Evolutionary conservation across 2,797 vertebrate species (phyloP).

Genomic region (Uromys caudimaculatus): DNA sequence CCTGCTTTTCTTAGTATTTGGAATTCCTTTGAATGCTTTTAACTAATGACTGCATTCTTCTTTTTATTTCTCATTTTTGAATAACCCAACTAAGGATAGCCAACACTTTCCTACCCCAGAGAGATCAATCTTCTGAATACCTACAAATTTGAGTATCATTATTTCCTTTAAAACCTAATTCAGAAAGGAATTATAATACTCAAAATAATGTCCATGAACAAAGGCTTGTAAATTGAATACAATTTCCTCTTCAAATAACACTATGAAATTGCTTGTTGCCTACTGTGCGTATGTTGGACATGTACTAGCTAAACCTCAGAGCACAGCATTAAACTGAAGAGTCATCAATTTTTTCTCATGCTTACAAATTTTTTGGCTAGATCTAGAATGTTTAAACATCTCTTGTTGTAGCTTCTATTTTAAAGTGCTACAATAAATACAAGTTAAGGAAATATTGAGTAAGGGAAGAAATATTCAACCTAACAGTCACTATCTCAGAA

Average conservation of each 20-base stretch:
- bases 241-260: not conserved
- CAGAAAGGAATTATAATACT: not conserved
- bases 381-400: not conserved
- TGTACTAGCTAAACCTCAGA: not conserved
- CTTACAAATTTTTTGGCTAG: not conserved
- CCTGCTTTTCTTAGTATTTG: not conserved
- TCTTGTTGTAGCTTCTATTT: not conserved
- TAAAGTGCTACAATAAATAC: not conserved
- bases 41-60: not conserved
- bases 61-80: not conserved
- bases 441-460: not conserved
- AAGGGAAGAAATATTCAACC: not conserved
- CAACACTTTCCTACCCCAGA: not conserved
- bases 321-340: not conserved
- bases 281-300: not conserved
- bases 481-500: not conserved
- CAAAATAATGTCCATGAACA: not conserved
- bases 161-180: not conserved
- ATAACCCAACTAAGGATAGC: not conserved
- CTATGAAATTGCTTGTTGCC: not conserved
- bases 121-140: not conserved
- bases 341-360: not conserved
- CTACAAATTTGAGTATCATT: not conserved
- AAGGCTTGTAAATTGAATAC: not conserved
- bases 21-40: not conserved